Base-by-base conservation (phyloP, 2,888 invertebrate genomes). In the Drosophila pullipes region DNA sequence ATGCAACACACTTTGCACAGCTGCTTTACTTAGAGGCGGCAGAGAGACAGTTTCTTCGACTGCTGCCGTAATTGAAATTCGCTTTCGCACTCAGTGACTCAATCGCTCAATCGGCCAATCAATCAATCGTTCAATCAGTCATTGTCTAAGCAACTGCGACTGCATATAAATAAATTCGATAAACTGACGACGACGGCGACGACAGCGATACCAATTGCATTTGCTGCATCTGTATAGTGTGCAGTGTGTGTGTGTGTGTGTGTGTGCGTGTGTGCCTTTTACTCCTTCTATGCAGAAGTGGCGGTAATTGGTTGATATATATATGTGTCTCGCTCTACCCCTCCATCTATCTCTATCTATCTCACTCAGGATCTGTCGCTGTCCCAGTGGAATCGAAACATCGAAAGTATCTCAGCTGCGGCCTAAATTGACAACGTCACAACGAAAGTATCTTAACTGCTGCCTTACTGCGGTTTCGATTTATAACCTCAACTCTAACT, bases 91-190 rank as follows among this genome's bases (percentile, higher is more conserved):
- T 53, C 52, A 58, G 41, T 53, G 59, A 47, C 57, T 79, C 78
- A 79, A 66, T 79, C 76, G 59, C 41, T 81, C 78, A 81, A 61
- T 75, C 64, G 54, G 31, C 69, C 69, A 47, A 66, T 81, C 66
- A 65, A 60, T 83, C 72, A 83, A 64, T 71, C 82, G 65, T 33
- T 72, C 88, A 85, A 77, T 76, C 85, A 74, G 76, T 81, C 85
- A 72, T 70, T 83, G 85, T 83, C 89, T 82, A 74, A 77, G 78
- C 75, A 69, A 69, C 13, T 5, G 63, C 61, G 66, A 76, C 70
- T 75, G 73, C 85, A 87, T 82, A 84, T 75, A 85, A 89, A 89
- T 84, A 87, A 87, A 89, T 89, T 82, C 88, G 85, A 89, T 85
- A 89, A 85, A 81, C 78, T 65, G 74, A 61, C 65, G 71, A 76